These are phyloP conservation scores for Oreotrochilus melanogaster DNA, from an alignment of 2,113 vertebrate species.

Conservation along the genomic window DNA sequence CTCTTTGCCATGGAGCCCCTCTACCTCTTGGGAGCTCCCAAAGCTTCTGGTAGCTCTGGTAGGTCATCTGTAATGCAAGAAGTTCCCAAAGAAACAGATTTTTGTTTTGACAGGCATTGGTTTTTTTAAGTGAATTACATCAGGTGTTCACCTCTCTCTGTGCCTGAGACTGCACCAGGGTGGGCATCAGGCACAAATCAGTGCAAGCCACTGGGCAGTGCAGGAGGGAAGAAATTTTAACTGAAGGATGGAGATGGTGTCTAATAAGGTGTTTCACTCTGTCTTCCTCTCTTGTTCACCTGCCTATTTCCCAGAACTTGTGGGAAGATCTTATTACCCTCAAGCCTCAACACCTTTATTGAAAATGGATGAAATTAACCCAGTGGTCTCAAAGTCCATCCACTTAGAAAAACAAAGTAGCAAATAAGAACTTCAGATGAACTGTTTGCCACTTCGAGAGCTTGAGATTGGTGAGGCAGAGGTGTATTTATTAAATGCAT, in stretches of 20 bases:
- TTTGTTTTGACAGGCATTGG: background rate
- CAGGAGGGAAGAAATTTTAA: background rate
- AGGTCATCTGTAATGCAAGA: background rate
- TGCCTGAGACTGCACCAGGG: background rate
- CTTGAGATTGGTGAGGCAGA: background rate
- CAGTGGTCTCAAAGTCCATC: background rate
- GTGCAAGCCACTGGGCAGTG: background rate
- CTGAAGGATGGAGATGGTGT: background rate
- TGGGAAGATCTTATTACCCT: background rate
- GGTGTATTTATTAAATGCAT: fast-evolving
- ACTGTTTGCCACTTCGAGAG: background rate
- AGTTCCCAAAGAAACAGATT: background rate
- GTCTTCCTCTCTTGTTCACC: background rate
- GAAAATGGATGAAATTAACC: background rate
- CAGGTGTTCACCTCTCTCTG: background rate
- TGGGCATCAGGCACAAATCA: background rate
- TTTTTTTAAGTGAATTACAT: background rate
- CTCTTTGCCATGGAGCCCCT: fast-evolving
- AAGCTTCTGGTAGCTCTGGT: background rate
- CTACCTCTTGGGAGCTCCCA: background rate
- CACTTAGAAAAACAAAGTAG: background rate
- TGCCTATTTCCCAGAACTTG: background rate
- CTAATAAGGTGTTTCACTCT: background rate
- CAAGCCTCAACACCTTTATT: fast-evolving
- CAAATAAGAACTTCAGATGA: background rate